phyloP scores from a whole-genome alignment of 2,888 invertebrate species.

The Tyria jacobaeae region DNA sequence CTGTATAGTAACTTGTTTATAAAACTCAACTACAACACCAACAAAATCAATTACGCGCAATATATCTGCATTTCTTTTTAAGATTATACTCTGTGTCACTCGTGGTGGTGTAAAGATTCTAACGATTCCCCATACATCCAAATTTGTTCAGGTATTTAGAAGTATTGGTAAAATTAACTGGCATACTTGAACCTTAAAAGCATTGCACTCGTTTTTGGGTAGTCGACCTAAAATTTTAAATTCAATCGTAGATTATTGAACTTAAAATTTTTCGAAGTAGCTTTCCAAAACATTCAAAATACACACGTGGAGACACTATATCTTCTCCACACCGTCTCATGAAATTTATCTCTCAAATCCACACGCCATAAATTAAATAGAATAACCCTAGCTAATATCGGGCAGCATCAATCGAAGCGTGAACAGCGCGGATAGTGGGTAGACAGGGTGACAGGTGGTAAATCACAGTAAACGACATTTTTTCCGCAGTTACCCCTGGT shows the following conservation, averaged over 20 bases:
- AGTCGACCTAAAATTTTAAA: background rate
- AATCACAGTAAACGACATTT: slow-evolving; percentile 82
- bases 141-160: no score
- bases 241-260: background rate
- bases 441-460: slow-evolving; percentile 62
- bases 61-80: no score
- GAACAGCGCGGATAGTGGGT: slow-evolving; percentile 46
- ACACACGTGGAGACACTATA: background rate
- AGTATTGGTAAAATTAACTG: no score
- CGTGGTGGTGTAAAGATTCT: no score
- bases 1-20: no score
- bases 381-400: slow-evolving; percentile 50
- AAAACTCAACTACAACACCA: no score
- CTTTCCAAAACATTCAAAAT: background rate
- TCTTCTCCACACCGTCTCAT: background rate
- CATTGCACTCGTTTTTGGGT: no score
- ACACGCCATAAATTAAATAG: slow-evolving; percentile 41
- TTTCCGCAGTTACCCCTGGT: slow-evolving; percentile 75
- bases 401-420: slow-evolving; percentile 46
- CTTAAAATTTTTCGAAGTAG: background rate
- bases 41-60: no score
- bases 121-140: no score
- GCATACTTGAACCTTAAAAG: no score
- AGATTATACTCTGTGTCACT: no score
- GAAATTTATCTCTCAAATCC: slow-evolving; percentile 25